These are phyloP conservation scores for Vanessa atalanta DNA, from an alignment of 1,140 invertebrate genomes.

Conservation along the genomic window DNA sequence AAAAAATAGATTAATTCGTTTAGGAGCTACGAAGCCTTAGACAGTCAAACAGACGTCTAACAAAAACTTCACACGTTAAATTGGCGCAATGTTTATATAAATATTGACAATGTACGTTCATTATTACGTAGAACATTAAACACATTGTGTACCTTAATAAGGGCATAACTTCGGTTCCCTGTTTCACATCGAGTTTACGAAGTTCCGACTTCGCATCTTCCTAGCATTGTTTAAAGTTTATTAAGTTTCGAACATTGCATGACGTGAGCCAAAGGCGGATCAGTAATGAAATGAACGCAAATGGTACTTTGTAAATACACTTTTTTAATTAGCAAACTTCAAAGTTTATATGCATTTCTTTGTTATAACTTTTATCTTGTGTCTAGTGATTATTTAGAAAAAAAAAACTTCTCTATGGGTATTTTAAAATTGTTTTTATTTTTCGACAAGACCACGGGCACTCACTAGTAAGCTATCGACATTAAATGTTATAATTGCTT, in stretches of 20 bases:
- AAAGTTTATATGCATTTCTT: not conserved
- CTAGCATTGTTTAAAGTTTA: conserved; percentile 73
- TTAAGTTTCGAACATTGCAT: conserved; percentile 68
- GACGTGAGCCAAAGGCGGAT: conserved; percentile 64
- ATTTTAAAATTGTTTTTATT: too few species aligned
- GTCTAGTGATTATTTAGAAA: too few species aligned
- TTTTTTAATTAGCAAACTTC: conserved; percentile 10
- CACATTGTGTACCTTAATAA: conserved; percentile 66
- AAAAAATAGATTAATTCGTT: too few species aligned
- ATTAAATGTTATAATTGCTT: too few species aligned
- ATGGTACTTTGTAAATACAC: conserved; percentile 32
- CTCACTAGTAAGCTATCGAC: too few species aligned
- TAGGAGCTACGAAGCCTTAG: too few species aligned
- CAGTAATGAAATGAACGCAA: conserved; percentile 52
- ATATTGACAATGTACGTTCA: conserved; percentile 38
- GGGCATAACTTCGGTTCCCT: conserved; percentile 61
- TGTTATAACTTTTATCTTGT: not conserved
- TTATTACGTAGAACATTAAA: conserved; percentile 52
- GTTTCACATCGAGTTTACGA: conserved; percentile 62
- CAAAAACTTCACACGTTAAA: not conserved
- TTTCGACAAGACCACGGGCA: too few species aligned
- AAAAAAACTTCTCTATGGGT: too few species aligned
- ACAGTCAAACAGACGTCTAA: too few species aligned
- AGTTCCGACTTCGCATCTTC: conserved; percentile 73
- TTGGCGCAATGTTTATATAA: conserved; percentile 1